These are phyloP conservation scores for Vicugna pacos DNA, from an alignment of 2,113 vertebrate species.

Conservation along the genomic window DNA sequence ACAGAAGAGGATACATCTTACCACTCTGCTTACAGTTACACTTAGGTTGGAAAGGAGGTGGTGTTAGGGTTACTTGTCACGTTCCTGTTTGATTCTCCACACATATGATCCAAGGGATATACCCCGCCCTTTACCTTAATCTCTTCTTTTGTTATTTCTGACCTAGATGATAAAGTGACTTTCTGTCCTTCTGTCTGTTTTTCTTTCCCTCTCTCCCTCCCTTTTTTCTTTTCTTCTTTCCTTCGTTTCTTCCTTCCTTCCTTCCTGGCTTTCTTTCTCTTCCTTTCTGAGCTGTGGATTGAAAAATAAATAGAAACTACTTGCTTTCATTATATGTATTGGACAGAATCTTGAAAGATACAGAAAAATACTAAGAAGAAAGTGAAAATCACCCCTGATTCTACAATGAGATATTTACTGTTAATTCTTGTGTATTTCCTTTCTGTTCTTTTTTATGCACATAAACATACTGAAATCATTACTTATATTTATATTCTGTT, in stretches of 20 bases:
- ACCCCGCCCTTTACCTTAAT: not conserved
- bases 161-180: not conserved
- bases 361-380: slow-evolving; percentile 30
- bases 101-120: not conserved
- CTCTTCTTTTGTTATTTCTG: slow-evolving; percentile 18
- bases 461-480: slow-evolving; percentile 30
- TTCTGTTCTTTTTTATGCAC: not conserved
- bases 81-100: not conserved
- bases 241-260: not conserved
- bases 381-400: not conserved
- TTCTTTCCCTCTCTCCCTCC: not conserved
- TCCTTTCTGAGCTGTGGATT: not conserved
- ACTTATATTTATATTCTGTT: not conserved
- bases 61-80: not conserved
- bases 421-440: slow-evolving; percentile 29
- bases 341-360: not conserved
- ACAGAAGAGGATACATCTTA: not conserved
- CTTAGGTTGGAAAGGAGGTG: not conserved
- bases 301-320: not conserved
- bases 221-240: not conserved
- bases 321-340: not conserved
- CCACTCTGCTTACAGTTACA: slow-evolving; percentile 24
- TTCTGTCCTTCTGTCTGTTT: not conserved
- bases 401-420: not conserved
- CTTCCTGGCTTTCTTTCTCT: not conserved